Evolutionary conservation across 23 tunicate genomes (phyloP).

Genomic region (Trididemnum nubilum): DNA sequence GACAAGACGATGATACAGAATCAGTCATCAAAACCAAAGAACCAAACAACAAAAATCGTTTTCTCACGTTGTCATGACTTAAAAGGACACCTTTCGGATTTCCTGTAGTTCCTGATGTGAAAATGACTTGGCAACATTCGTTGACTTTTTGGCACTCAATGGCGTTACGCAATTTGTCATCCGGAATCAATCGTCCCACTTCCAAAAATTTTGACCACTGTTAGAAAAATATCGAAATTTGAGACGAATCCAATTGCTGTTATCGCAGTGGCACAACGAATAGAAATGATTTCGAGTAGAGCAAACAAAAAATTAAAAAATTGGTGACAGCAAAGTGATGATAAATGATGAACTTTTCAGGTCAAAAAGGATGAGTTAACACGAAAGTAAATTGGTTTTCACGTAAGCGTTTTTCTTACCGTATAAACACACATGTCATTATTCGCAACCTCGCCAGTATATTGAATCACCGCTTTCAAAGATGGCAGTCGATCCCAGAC

Average conservation of each 20-base stretch:
- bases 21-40: too few species aligned
- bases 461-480: constrained; percentile 41
- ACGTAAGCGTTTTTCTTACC: constrained; percentile 6
- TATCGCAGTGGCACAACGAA: too few species aligned
- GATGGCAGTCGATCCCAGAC: constrained; percentile 41
- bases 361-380: not conserved
- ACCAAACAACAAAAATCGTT: too few species aligned
- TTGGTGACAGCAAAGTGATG: not conserved
- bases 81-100: constrained; percentile 52
- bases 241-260: not conserved
- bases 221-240: not conserved
- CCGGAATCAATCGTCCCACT: constrained; percentile 18
- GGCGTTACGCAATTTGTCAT: constrained; percentile 26
- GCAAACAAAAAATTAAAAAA: not conserved
- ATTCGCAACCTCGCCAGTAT: not conserved
- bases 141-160: constrained; percentile 36
- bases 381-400: too few species aligned
- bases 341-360: not conserved
- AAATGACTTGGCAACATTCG: constrained; percentile 60
- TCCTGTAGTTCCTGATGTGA: constrained; percentile 65
- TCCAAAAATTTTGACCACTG: constrained; percentile 44
- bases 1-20: too few species aligned
- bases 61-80: constrained; percentile 64
- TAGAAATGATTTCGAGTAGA: not conserved
- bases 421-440: constrained; percentile 21